Evolutionary conservation across 2,888 invertebrate species (phyloP).

Genomic region (Nomada fabriciana): DNA sequence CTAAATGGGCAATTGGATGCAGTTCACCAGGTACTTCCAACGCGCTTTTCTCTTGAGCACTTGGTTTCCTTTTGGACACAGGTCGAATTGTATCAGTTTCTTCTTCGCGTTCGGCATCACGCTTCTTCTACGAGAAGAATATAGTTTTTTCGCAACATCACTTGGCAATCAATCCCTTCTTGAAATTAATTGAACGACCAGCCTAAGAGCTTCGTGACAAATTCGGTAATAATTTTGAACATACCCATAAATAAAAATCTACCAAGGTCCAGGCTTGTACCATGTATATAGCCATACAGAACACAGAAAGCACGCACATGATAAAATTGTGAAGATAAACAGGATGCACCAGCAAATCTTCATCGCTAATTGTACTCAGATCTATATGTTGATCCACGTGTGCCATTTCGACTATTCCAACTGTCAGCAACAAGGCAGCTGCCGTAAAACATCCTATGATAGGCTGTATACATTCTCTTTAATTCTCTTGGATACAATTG

Average conservation of each 20-base stretch:
- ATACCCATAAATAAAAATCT: slow-evolving; percentile 77
- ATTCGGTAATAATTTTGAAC: not conserved
- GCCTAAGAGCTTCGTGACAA: not conserved
- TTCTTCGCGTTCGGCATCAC: not conserved
- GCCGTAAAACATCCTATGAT: slow-evolving; percentile 69
- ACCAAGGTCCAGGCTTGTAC: slow-evolving; percentile 77
- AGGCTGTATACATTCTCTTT: slow-evolving; percentile 61
- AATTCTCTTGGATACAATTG: not conserved
- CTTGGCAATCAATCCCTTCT: not conserved
- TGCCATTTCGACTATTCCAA: slow-evolving; percentile 78
- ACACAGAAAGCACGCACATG: slow-evolving; percentile 79
- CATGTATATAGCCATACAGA: slow-evolving; percentile 77
- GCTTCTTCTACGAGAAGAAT: not conserved
- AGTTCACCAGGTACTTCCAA: slow-evolving; percentile 46
- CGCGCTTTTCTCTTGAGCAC: not conserved
- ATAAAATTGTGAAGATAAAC: slow-evolving; percentile 80
- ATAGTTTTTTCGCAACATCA: not conserved
- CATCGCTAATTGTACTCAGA: slow-evolving; percentile 75
- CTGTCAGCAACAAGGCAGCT: slow-evolving; percentile 71
- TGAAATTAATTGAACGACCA: not conserved
- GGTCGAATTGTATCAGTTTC: slow-evolving; percentile 3
- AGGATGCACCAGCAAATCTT: slow-evolving; percentile 77
- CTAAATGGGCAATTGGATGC: slow-evolving; percentile 59
- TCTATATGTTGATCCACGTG: slow-evolving; percentile 79
- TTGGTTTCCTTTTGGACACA: not conserved